Base-by-base conservation (phyloP, 2,113 vertebrate species). In the Prinia subflava region DNA sequence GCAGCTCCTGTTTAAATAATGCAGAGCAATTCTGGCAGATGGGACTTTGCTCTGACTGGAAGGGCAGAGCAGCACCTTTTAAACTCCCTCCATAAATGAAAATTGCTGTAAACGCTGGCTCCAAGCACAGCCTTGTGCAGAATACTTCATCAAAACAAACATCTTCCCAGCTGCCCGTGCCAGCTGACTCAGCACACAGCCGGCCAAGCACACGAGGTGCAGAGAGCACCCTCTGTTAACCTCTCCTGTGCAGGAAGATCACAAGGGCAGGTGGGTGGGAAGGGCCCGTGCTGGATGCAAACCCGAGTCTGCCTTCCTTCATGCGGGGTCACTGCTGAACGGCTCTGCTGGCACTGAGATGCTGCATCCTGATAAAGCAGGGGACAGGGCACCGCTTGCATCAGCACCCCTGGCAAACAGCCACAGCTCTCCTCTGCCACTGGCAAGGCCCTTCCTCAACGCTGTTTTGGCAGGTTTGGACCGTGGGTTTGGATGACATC, bases 121-220 rank as follows among this genome's bases (percentile, higher is more conserved):
- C 93, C 79, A 82, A 53, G 62, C 27, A 76, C 5, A 27, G 90
- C 71, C 88, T 83, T 53, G 56, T 87, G 68, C 75, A 35, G 55
- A 95, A 65, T 10, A 59, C 84, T 92, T 92, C 96, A 96, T 88
- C 92, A 81, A 92, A 94, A 79, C 18, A 60, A 83, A 24, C 80
- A 77, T 74, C 73, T 88, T 68, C 55, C 73, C 92, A 92, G 95
- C 84, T 83, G 74, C 87, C 95, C 55, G 56, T 78, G 92, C 85
- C 94, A 94, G 95, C 96, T 97, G 96, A 98, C 76, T 97, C 96
- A 97, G 96, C 97, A 93, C 65, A 0, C 87, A 82, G 90, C 76
- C 15, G 1, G 81, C 92, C 84, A 87, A 90, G 89, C 83, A 39
- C 62, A 93, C 41, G 28, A 82, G 92, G 1, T 85, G 68, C 87